Conservation (phyloP, 2,888 invertebrate species). For the Matsumyia berberina region DNA sequence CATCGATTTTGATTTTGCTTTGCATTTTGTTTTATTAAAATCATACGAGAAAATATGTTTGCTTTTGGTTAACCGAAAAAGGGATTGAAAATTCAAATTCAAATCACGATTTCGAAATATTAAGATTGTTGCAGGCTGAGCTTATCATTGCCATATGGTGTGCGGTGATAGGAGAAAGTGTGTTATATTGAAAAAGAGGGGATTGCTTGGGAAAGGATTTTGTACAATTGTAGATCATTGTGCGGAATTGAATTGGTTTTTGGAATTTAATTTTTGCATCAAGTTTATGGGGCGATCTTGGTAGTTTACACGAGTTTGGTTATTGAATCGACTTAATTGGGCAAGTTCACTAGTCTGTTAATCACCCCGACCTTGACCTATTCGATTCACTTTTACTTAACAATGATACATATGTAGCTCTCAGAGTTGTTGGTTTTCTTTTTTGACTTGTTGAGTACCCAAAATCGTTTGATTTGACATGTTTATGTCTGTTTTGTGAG, state of each 20-base stretch:
- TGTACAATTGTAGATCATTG: slow-evolving; percentile 15
- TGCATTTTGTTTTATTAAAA: slow-evolving; percentile 63
- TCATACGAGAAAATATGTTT: slow-evolving; percentile 8
- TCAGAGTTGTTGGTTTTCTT: too few relatives aligned
- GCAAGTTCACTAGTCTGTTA: too few relatives aligned
- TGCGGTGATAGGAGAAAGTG: background rate
- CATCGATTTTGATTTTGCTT: slow-evolving; percentile 37
- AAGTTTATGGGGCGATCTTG: too few relatives aligned
- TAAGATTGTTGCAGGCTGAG: slow-evolving; percentile 26
- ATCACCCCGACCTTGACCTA: too few relatives aligned
- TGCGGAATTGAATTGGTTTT: slow-evolving; percentile 26
- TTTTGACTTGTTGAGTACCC: too few relatives aligned
- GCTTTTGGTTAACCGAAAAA: slow-evolving; percentile 20
- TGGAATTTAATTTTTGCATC: background rate
- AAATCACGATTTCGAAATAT: slow-evolving; percentile 63
- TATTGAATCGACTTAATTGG: too few relatives aligned
- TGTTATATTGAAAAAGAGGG: slow-evolving; percentile 35
- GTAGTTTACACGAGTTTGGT: too few relatives aligned
- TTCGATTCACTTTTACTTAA: too few relatives aligned
- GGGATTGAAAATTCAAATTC: slow-evolving; percentile 66
- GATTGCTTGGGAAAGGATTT: background rate
- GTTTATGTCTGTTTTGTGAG: too few relatives aligned
- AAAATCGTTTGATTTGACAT: too few relatives aligned
- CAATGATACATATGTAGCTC: too few relatives aligned
- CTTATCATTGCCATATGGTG: slow-evolving; percentile 43